Conservation (phyloP, 2,888 invertebrate species). For the Mesochorus sp. region DNA sequence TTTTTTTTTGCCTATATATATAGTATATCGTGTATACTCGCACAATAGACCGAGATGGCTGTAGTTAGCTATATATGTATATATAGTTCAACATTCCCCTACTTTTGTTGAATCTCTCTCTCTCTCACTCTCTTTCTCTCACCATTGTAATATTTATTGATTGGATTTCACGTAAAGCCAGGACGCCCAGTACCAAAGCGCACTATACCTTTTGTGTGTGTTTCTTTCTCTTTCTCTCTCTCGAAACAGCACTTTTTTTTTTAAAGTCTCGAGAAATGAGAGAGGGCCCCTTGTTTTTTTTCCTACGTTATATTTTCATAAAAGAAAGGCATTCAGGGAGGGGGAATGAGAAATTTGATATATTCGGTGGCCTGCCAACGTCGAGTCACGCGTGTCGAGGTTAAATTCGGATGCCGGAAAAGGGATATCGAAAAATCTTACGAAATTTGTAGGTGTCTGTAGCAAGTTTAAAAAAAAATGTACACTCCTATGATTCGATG, state of each 20-base stretch:
- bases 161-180: constrained; percentile 79
- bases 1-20: constrained; percentile 57
- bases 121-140: constrained; percentile 67
- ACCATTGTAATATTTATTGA: constrained; percentile 83
- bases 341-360: constrained; percentile 6
- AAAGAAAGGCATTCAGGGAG: not conserved
- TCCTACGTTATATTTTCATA: not conserved
- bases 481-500: too few relatives aligned
- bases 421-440: not conserved
- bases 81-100: constrained; percentile 71
- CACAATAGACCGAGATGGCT: constrained; percentile 65
- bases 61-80: constrained; percentile 70
- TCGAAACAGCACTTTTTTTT: too few relatives aligned
- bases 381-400: not conserved
- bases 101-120: constrained; percentile 71
- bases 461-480: too few relatives aligned
- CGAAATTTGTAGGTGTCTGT: not conserved
- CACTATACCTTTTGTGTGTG: constrained; percentile 31
- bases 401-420: not conserved
- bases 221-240: constrained; percentile 21
- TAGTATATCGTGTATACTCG: constrained; percentile 73
- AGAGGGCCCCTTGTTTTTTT: not conserved
- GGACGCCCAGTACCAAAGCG: constrained; percentile 60
- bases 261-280: not conserved
- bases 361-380: not conserved